Evolutionary conservation across 2,888 invertebrate genomes (phyloP).

Genomic region (Xestobium rufovillosum): DNA sequence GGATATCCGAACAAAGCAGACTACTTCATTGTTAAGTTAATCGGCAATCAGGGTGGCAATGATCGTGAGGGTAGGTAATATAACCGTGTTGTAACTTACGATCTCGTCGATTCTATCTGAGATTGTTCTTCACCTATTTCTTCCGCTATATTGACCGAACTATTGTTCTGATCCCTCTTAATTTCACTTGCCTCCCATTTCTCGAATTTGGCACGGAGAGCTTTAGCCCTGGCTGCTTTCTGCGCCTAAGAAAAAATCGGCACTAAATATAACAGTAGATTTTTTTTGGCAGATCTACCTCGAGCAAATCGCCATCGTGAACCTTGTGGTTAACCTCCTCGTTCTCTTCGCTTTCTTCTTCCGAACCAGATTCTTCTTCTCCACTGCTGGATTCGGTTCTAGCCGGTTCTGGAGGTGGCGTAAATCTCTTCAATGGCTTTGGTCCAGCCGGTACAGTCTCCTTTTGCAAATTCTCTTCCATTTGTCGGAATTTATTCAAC

Average conservation of each 20-base stretch:
- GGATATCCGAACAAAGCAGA: too few relatives aligned
- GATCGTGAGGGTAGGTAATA: too few relatives aligned
- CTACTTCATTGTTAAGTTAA: too few relatives aligned
- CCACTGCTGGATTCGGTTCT: conserved; percentile 39
- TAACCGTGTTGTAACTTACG: conserved; percentile 43
- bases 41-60: too few relatives aligned
- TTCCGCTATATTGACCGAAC: conserved; percentile 33
- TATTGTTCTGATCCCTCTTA: conserved; percentile 45
- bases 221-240: conserved; percentile 73
- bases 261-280: conserved; percentile 6
- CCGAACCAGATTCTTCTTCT: conserved; percentile 41
- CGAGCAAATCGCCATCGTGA: conserved; percentile 35
- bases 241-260: conserved; percentile 52
- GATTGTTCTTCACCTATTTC: conserved; percentile 57
- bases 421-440: conserved; percentile 81
- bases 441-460: conserved; percentile 49
- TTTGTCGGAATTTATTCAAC: conserved; percentile 80
- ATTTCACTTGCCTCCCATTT: conserved; percentile 71
- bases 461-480: conserved; percentile 65
- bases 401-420: conserved; percentile 70
- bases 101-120: conserved; percentile 79
- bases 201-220: conserved; percentile 81
- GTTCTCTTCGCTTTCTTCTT: conserved; percentile 44
- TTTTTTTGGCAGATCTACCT: conserved; percentile 25
- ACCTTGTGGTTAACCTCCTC: conserved; percentile 39